Evolutionary conservation across 2,888 invertebrate genomes (phyloP).

Genomic region (Pammene fasciana): DNA sequence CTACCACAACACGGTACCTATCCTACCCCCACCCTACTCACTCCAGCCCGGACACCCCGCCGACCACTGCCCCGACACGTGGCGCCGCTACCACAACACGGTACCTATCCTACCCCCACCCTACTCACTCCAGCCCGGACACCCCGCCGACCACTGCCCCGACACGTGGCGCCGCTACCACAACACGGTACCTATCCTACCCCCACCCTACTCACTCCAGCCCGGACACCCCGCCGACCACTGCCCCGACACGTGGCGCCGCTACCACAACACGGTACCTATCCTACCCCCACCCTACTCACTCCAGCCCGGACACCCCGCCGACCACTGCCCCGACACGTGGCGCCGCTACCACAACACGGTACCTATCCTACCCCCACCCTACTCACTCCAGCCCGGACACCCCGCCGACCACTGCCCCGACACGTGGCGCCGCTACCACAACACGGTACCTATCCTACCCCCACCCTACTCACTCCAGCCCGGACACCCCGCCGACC

Average conservation of each 20-base stretch:
- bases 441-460: constrained; percentile 61
- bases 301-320: too few species aligned
- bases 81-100: too few species aligned
- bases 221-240: constrained; percentile 77
- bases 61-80: constrained; percentile 51
- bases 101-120: too few species aligned
- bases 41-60: too few species aligned
- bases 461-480: constrained; percentile 44
- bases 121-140: too few species aligned
- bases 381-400: constrained; percentile 82
- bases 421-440: constrained; percentile 89
- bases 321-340: constrained; percentile 51
- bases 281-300: too few species aligned
- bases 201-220: constrained; percentile 84
- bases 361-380: constrained; percentile 33
- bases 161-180: constrained; percentile 78
- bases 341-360: too few species aligned
- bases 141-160: constrained; percentile 72
- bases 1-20: too few species aligned
- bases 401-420: constrained; percentile 86
- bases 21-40: too few species aligned
- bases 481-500: too few species aligned
- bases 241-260: too few species aligned
- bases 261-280: too few species aligned
- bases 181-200: constrained; percentile 55